A percentile compares a stretch with the other conserved stretches of the same genome.
Conservation (phyloP, 2,888 invertebrate genomes). For the Blastobasis adustella region DNA sequence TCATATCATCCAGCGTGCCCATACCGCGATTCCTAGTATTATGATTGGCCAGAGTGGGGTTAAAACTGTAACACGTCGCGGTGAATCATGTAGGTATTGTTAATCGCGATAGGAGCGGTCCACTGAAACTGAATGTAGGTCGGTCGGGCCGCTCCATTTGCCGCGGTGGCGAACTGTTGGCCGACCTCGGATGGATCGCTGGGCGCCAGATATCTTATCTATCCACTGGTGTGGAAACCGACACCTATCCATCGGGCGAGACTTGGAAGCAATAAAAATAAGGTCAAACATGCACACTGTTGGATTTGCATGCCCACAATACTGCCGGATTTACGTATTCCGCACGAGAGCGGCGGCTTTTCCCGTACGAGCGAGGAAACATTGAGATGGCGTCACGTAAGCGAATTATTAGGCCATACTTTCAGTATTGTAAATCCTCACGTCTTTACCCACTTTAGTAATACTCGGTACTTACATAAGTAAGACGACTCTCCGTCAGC, state of each 20-base stretch:
- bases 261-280: too few relatives aligned
- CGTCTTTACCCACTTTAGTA: conserved; percentile 3
- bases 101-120: conserved; percentile 62
- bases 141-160: conserved; percentile 68
- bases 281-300: too few relatives aligned
- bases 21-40: too few relatives aligned
- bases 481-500: conserved; percentile 26
- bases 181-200: conserved; percentile 60
- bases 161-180: conserved; percentile 64
- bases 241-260: neutral
- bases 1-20: too few relatives aligned
- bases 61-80: conserved; percentile 21
- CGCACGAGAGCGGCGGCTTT: too few relatives aligned
- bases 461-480: conserved; percentile 9
- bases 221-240: conserved; percentile 7
- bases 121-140: conserved; percentile 61
- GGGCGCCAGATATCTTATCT: conserved; percentile 63
- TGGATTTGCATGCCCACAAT: too few relatives aligned
- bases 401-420: too few relatives aligned
- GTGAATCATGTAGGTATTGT: conserved; percentile 53
- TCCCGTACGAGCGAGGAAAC: too few relatives aligned
- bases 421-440: too few relatives aligned
- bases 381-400: too few relatives aligned
- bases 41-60: too few relatives aligned
- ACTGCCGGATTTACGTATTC: too few relatives aligned